phyloP scores from a whole-genome alignment of 2,888 invertebrate genomes.

The Anoplius nigerrimus region DNA sequence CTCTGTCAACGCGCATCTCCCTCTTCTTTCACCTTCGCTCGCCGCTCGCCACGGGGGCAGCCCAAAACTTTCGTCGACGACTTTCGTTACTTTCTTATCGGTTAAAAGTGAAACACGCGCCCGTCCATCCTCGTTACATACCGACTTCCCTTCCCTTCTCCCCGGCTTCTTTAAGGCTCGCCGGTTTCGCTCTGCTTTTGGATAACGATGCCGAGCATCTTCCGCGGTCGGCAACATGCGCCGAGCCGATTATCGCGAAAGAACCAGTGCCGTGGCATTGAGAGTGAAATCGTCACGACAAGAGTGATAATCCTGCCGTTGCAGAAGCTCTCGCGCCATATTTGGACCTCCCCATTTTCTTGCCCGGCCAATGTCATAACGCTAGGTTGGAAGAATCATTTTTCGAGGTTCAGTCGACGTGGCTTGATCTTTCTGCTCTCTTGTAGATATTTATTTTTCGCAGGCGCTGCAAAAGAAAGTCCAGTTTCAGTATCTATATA shows the following conservation, averaged over 20 bases:
- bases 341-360: no score
- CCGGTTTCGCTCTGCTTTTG: slow-evolving; percentile 35
- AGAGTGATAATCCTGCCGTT: no score
- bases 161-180: no score
- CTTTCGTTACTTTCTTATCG: slow-evolving; percentile 71
- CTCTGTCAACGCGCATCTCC: neutral
- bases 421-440: no score
- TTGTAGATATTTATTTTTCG: no score
- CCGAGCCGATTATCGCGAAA: slow-evolving; percentile 21
- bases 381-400: no score
- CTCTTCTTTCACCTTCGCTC: slow-evolving; percentile 5
- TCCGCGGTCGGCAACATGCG: slow-evolving; percentile 15
- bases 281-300: slow-evolving; percentile 51
- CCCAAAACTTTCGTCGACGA: slow-evolving; percentile 67
- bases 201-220: slow-evolving; percentile 29
- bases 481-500: no score
- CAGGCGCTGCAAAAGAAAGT: no score
- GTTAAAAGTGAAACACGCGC: slow-evolving; percentile 64
- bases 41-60: slow-evolving; percentile 21
- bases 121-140: slow-evolving; percentile 31
- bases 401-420: no score
- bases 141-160: slow-evolving; percentile 30
- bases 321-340: no score
- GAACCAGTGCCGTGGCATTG: slow-evolving; percentile 26
- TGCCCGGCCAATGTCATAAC: no score